Percentiles rank a stretch among this genome's conserved stretches.
Conservation (phyloP, 2,113 vertebrate species). For the Sapajus apella region DNA sequence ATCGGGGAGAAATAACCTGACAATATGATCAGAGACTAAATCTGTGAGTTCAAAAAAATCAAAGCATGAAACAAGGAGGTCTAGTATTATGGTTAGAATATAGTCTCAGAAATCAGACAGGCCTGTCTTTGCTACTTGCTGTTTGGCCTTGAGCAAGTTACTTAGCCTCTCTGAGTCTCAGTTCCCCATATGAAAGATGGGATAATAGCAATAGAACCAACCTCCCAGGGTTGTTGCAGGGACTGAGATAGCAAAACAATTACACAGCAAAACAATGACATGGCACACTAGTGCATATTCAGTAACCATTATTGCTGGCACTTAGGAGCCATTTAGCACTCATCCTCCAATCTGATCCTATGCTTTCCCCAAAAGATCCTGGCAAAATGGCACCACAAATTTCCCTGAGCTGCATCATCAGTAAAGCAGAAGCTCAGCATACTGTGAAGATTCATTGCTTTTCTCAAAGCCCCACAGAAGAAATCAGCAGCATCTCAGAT, state of each 20-base stretch:
- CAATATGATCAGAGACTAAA: constrained; percentile 12
- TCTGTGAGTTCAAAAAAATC: background rate
- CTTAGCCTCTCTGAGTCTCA: constrained; percentile 12
- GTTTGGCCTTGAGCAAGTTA: background rate
- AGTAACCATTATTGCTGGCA: background rate
- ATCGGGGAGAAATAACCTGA: constrained; percentile 16
- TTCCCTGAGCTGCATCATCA: background rate
- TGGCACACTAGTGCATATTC: background rate
- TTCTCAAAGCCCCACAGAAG: background rate
- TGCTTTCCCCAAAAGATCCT: background rate
- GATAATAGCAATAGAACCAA: background rate
- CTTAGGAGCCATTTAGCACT: background rate
- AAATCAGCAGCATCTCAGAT: background rate
- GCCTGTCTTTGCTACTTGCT: background rate
- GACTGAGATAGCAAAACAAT: background rate
- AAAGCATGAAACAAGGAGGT: background rate
- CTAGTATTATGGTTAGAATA: background rate
- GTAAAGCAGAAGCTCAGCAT: background rate
- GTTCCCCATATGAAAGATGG: background rate
- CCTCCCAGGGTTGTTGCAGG: background rate
- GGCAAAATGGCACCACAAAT: background rate
- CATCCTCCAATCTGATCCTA: background rate
- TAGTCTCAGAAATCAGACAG: background rate
- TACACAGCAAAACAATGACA: background rate
- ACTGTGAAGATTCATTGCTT: background rate